Evolutionary conservation across 2,113 vertebrate species (phyloP).

Genomic region (Gasterosteus nipponicus): DNA sequence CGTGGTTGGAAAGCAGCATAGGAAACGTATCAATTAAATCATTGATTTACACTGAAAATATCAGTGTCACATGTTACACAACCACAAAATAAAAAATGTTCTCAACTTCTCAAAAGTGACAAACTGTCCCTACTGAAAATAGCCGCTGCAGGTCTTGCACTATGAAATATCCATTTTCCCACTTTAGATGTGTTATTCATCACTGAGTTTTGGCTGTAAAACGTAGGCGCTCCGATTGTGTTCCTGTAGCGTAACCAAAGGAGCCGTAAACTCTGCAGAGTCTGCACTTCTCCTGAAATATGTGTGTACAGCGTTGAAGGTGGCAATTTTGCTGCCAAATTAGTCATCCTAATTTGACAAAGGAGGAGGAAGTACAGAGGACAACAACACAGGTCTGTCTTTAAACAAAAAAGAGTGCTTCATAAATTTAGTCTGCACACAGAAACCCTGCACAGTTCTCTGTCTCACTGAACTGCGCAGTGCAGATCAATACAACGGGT

Average conservation of each 20-base stretch:
- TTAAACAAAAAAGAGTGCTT: constrained; percentile 6
- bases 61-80: background rate
- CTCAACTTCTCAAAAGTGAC: background rate
- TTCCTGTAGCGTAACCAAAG: constrained; percentile 67
- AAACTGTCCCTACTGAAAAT: constrained; percentile 27
- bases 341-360: constrained; percentile 61
- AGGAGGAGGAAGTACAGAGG: constrained; percentile 5
- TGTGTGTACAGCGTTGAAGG: constrained; percentile 57
- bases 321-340: constrained; percentile 69
- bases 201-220: constrained; percentile 56
- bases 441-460: constrained; percentile 12
- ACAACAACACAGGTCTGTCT: constrained; percentile 21
- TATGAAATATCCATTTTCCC: constrained; percentile 50
- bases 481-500: constrained; percentile 41
- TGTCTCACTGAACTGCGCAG: constrained; percentile 6
- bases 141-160: constrained; percentile 30
- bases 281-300: constrained; percentile 58
- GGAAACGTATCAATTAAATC: too few relatives aligned
- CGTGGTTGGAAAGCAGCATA: background rate
- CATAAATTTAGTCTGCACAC: constrained; percentile 5
- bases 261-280: constrained; percentile 75
- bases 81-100: background rate
- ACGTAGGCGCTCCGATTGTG: constrained; percentile 56
- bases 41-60: background rate
- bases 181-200: constrained; percentile 55